phyloP scores from a whole-genome alignment of 2,888 invertebrate genomes.

The Cryptus viduatorius region DNA sequence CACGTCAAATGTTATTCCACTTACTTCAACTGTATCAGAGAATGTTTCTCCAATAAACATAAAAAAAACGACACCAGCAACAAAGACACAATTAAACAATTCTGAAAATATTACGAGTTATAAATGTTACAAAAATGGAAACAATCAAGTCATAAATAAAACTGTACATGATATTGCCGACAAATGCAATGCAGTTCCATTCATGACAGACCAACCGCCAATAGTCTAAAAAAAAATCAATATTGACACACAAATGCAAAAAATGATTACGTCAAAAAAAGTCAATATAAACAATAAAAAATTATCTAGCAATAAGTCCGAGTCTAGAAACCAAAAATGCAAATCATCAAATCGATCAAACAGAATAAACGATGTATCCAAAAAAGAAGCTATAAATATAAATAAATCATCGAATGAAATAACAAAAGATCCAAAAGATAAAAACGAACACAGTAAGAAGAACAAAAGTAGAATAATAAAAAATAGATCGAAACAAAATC shows the following conservation, averaged over 20 bases:
- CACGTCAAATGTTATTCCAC: not conserved
- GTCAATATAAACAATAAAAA: not conserved
- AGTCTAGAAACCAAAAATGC: not conserved
- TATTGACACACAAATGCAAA: not conserved
- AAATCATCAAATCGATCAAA: not conserved
- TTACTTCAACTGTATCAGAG: not conserved
- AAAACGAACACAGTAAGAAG: not conserved
- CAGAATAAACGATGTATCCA: conserved; percentile 3
- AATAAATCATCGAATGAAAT: not conserved
- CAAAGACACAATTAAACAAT: not conserved
- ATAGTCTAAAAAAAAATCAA: not conserved
- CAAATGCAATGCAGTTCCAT: not conserved
- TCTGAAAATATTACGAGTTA: not conserved
- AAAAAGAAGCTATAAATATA: not conserved
- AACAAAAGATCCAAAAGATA: not conserved
- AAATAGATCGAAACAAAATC: not conserved
- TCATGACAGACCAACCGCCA: conserved; percentile 3
- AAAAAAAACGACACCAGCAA: not conserved
- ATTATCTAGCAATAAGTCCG: not conserved
- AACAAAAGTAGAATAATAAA: not conserved
- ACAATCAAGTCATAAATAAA: not conserved
- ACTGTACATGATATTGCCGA: not conserved
- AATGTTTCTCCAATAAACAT: not conserved
- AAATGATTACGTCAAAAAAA: not conserved
- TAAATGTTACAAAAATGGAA: not conserved